Conservation (phyloP, 2,797 vertebrate species). For the Catamblyrhynchus diadema region DNA sequence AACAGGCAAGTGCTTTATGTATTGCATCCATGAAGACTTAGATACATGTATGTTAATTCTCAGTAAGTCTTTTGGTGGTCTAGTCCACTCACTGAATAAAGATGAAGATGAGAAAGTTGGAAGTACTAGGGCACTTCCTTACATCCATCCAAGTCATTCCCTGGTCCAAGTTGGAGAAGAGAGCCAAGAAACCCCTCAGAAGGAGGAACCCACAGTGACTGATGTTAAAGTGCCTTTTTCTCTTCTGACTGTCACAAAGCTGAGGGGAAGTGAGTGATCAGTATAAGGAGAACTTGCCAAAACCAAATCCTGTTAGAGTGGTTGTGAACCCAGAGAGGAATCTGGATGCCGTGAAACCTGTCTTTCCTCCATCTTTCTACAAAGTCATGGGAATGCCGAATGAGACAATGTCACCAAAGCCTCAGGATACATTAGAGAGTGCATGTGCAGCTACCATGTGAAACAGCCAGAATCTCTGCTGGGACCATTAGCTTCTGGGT, state of each 20-base stretch:
- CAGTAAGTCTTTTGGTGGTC: background rate
- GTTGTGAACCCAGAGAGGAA: background rate
- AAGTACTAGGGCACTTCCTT: background rate
- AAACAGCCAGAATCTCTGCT: background rate
- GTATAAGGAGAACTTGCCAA: background rate
- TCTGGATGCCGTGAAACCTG: background rate
- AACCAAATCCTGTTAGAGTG: background rate
- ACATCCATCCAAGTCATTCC: background rate
- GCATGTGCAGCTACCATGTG: background rate
- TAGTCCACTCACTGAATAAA: background rate
- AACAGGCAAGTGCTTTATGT: background rate
- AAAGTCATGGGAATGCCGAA: background rate
- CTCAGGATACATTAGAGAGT: background rate
- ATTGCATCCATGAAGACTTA: background rate
- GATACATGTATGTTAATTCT: background rate
- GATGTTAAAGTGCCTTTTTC: background rate
- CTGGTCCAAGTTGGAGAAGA: background rate
- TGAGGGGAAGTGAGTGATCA: background rate
- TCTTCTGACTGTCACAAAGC: background rate
- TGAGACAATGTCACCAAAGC: background rate
- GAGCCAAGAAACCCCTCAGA: background rate
- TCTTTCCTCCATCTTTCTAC: background rate
- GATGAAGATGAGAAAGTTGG: background rate
- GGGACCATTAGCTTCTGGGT: background rate
- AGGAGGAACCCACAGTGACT: background rate